Evolutionary conservation across 2,888 invertebrate genomes (phyloP), one percentile per base, ranked within the genome.

Genomic region (Zygogramma bicolorata): DNA sequence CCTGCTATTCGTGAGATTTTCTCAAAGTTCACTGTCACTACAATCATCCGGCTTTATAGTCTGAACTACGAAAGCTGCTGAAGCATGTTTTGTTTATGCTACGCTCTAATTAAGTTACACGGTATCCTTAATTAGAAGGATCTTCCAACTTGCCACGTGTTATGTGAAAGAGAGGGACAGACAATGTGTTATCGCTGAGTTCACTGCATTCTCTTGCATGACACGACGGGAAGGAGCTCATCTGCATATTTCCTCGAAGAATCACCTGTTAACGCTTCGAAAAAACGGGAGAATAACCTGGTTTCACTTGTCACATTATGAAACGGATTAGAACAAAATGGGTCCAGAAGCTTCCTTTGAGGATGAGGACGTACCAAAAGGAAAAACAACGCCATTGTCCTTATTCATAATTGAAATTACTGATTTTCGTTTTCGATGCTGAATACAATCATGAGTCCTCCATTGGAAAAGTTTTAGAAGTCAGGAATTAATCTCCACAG

Each of bases 61-160:
- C 70, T 40, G 65, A 29, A 70, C 62, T 34, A 42, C n/a, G 58
- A 62, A 49, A 58, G 66, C 71, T 49, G 34, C 49, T 71, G 62
- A 67, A 62, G 62, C 66, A 67, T 67, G 70, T 70, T 70, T 70
- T 70, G 70, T 70, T 70, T 40, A 27, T 60, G 57, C 31, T 67
- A 61, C 25, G 62, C 62, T 71, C 67, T 67, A 71, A 71, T 71
- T 71, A 71, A 67, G 71, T 67, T 71, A 71, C 71, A 71, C 62
- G 67, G 46, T 46, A 67, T 53, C 67, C 62, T 67, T 67, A 67
- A 71, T 71, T 71, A 67, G 46, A 53, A 53, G 25, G 22, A 27
- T 53, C 53, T 58, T 29, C 18, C 18, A 58, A 38, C 20, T 65
- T 18, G 27, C 34, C 18, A 53, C 25, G 65, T 49, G 53, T 22